A percentile compares a stretch with the other conserved stretches of the same genome.
These are phyloP conservation scores for Megamerina dolium DNA, from an alignment of 2,888 invertebrate genomes.

Conservation along the genomic window DNA sequence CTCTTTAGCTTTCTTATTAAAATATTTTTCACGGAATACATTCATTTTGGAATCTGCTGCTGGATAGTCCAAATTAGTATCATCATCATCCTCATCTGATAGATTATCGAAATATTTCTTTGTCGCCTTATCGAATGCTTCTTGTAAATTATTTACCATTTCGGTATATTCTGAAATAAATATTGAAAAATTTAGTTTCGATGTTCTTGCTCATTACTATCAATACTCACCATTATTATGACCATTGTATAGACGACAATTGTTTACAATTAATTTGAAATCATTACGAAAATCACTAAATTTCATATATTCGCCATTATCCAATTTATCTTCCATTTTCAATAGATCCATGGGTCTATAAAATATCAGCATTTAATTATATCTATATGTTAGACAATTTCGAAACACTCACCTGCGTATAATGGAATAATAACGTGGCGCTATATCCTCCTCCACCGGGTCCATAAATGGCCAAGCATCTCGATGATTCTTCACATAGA, in stretches of 20 bases:
- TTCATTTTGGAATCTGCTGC: constrained; percentile 48
- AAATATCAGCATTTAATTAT: not conserved
- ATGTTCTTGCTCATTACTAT: not conserved
- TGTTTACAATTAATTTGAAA: constrained; percentile 87
- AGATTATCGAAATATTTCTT: constrained; percentile 77
- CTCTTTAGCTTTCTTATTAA: constrained; percentile 44
- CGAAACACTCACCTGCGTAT: constrained; percentile 52
- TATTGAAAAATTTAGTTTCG: too few species aligned
- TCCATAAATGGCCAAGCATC: constrained; percentile 94
- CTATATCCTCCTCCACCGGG: constrained; percentile 88
- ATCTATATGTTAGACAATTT: not conserved
- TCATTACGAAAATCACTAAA: constrained; percentile 79
- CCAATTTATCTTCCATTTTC: constrained; percentile 81
- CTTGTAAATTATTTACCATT: constrained; percentile 79
- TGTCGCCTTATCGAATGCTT: constrained; percentile 74
- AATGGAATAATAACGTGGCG: constrained; percentile 75
- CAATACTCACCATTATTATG: constrained; percentile 73
- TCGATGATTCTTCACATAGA: constrained; percentile 78
- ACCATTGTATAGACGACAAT: constrained; percentile 88
- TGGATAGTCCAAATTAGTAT: constrained; percentile 64
- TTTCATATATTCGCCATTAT: constrained; percentile 71
- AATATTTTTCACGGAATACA: constrained; percentile 50
- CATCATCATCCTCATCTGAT: constrained; percentile 77
- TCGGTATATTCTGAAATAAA: constrained; percentile 69
- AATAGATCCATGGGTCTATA: constrained; percentile 77